These are phyloP conservation scores for Lysandra bellargus DNA, from an alignment of 2,888 invertebrate species.

Conservation along the genomic window DNA sequence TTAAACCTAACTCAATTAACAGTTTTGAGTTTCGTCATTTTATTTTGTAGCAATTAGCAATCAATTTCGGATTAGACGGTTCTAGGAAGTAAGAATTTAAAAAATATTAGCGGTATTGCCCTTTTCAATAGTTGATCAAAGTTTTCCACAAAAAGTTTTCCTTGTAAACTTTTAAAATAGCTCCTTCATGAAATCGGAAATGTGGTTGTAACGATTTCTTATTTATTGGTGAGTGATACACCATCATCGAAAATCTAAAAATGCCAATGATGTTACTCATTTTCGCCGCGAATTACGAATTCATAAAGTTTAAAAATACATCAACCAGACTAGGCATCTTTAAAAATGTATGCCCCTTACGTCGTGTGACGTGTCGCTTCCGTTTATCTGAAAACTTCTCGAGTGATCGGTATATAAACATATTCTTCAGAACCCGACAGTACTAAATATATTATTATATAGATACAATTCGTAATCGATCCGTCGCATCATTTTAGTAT, in stretches of 20 bases:
- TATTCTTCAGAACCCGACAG: not conserved
- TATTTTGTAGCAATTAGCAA: too few relatives aligned
- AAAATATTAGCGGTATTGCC: not conserved
- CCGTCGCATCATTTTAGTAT: not conserved
- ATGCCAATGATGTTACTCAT: not conserved
- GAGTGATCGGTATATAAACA: not conserved
- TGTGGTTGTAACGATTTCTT: not conserved
- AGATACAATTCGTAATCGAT: not conserved
- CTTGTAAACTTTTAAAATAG: not conserved
- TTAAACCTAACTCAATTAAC: too few relatives aligned
- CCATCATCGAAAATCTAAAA: not conserved
- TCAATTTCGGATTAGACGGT: not conserved
- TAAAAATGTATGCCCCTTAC: not conserved
- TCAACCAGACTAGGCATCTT: not conserved
- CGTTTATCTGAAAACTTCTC: not conserved
- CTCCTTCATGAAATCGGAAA: not conserved
- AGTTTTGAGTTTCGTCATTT: too few relatives aligned
- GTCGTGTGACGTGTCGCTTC: not conserved
- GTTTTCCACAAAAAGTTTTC: not conserved
- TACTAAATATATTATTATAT: too few relatives aligned
- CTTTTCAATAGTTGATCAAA: not conserved
- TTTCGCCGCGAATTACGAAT: not conserved
- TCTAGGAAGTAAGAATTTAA: not conserved
- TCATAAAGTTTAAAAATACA: slow-evolving; percentile 14
- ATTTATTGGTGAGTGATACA: not conserved